Percentiles rank a stretch among this genome's conserved stretches.
Conservation (phyloP, 2,888 invertebrate genomes). For the Lacanobia wlatinum region DNA sequence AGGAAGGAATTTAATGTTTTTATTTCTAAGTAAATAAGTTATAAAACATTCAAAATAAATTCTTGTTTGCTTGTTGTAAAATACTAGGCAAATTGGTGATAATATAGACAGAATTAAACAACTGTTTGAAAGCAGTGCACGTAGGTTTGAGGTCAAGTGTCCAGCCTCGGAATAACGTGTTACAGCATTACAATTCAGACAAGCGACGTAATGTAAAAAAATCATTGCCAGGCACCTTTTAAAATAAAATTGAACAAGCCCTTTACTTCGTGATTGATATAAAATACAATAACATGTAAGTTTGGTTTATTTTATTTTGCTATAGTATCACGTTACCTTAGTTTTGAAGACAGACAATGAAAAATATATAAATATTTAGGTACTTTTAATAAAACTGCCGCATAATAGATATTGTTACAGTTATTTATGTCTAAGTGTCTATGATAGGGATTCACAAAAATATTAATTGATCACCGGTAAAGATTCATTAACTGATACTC, state of each 20-base stretch:
- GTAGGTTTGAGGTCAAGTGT: slow-evolving; percentile 77
- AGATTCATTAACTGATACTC: background rate
- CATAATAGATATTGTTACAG: too few species aligned
- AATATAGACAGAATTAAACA: slow-evolving; percentile 18
- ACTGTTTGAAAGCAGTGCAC: slow-evolving; percentile 72
- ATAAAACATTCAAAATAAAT: background rate
- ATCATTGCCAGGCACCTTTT: slow-evolving; percentile 18
- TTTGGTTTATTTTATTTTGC: slow-evolving; percentile 22
- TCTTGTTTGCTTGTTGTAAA: slow-evolving; percentile 13
- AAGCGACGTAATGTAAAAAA: slow-evolving; percentile 37
- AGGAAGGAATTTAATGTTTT: slow-evolving; percentile 6
- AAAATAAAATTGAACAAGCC: slow-evolving; percentile 7
- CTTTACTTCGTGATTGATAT: background rate
- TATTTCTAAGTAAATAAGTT: slow-evolving; percentile 4
- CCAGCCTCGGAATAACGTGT: slow-evolving; percentile 74
- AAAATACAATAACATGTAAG: slow-evolving; percentile 19
- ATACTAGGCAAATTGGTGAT: slow-evolving; percentile 43
- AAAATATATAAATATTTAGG: too few species aligned
- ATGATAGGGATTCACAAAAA: background rate
- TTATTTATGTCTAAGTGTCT: too few species aligned
- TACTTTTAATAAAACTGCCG: too few species aligned
- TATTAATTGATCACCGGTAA: background rate
- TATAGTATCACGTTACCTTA: background rate
- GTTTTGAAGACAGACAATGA: background rate
- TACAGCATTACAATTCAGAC: slow-evolving; percentile 58